phyloP scores from a whole-genome alignment of 2,797 vertebrate genomes.

The Podarcis siculus region DNA sequence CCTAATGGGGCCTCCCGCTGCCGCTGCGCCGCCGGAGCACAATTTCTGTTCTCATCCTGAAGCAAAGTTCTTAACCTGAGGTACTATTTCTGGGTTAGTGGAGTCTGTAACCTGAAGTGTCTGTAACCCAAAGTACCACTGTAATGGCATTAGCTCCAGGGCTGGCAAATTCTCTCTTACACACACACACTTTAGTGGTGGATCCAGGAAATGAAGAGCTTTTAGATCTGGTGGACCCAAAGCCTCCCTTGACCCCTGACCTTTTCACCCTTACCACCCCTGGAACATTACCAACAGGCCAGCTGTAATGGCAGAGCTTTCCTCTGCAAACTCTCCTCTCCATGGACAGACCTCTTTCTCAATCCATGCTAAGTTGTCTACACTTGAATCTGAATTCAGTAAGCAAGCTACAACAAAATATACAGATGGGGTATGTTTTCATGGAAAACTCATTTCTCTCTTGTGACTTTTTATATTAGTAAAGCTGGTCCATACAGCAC shows the following conservation, averaged over 20 bases:
- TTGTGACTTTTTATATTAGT: not conserved
- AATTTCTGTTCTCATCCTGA: too few species aligned
- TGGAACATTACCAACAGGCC: too few species aligned
- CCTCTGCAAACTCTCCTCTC: not conserved
- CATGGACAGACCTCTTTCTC: not conserved
- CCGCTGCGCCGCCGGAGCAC: too few species aligned
- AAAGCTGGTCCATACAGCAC: not conserved
- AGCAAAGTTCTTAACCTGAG: too few species aligned
- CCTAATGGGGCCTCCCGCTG: too few species aligned
- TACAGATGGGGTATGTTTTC: not conserved
- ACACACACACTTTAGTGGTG: too few species aligned
- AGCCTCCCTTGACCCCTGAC: not conserved
- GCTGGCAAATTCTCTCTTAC: too few species aligned
- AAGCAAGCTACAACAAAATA: not conserved
- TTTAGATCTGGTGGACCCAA: not conserved
- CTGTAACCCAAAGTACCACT: too few species aligned
- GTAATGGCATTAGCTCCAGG: too few species aligned
- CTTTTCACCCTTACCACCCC: not conserved
- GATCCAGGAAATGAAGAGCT: not conserved
- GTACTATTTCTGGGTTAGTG: too few species aligned
- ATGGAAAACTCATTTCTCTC: not conserved
- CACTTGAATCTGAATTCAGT: not conserved
- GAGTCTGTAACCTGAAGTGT: too few species aligned
- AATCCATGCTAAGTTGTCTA: too few species aligned
- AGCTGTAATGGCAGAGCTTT: not conserved